A percentile compares a stretch with the other conserved stretches of the same genome.
phyloP scores from a whole-genome alignment of 2,113 vertebrate species.

The Grallaria varia region DNA sequence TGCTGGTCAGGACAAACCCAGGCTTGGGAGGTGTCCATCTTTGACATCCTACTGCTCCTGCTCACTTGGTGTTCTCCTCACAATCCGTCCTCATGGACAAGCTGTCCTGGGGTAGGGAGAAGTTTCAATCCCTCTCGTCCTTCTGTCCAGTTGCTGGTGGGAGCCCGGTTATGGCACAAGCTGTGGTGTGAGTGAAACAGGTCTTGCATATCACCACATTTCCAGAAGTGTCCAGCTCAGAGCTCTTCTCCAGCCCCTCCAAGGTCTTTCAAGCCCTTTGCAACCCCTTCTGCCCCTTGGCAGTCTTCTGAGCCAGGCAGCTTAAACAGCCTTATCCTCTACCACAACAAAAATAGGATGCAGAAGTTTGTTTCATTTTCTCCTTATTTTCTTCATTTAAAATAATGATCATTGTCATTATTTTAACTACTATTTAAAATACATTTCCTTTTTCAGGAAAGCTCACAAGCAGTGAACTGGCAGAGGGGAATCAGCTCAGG shows the following conservation, averaged over 20 bases:
- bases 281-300: background rate
- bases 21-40: background rate
- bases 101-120: background rate
- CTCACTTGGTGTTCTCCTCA: background rate
- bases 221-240: background rate
- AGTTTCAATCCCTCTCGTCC: background rate
- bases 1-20: background rate
- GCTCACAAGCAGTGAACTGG: background rate
- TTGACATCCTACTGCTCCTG: background rate
- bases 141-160: background rate
- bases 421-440: background rate
- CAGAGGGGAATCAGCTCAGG: background rate
- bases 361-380: background rate
- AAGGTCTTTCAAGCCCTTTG: background rate
- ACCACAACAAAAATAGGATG: background rate
- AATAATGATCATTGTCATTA: background rate
- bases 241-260: background rate
- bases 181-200: background rate
- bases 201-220: background rate
- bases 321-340: background rate
- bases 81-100: background rate
- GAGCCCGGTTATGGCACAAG: background rate
- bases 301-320: background rate
- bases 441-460: background rate
- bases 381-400: background rate